A percentile compares a stretch with the other conserved stretches of the same genome.
Conservation (phyloP, 2,797 vertebrate species). For the Myotis pilosus region DNA sequence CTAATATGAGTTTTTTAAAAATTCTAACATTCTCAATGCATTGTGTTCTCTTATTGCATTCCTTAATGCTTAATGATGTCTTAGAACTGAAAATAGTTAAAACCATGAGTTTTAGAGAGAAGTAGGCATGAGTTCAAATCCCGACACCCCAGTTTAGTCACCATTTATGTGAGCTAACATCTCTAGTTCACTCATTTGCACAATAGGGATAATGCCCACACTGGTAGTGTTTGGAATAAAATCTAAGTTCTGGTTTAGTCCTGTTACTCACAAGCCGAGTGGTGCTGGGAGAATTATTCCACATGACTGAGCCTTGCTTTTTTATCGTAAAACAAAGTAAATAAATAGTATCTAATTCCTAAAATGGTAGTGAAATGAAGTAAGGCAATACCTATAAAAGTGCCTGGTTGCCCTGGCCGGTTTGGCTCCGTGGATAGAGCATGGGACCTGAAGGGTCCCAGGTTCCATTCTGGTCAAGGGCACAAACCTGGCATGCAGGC, state of each 20-base stretch:
- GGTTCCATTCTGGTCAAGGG: no score
- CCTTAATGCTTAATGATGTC: not conserved
- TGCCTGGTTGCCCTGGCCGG: no score
- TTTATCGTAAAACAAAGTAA: conserved; percentile 15
- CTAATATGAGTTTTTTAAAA: conserved; percentile 2
- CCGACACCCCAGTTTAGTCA: not conserved
- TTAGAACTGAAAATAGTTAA: conserved; percentile 3
- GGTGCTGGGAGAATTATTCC: not conserved
- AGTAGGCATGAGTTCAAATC: not conserved
- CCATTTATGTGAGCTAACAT: not conserved
- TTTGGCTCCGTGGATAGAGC: no score
- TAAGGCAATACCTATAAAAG: not conserved
- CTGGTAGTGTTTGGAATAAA: not conserved
- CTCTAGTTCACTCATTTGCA: not conserved
- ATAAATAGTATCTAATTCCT: not conserved
- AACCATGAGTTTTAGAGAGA: not conserved
- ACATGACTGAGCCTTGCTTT: not conserved
- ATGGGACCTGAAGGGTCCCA: no score
- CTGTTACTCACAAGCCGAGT: not conserved
- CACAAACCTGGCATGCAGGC: no score
- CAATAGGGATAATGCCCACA: not conserved
- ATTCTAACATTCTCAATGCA: not conserved
- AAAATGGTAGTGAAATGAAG: not conserved
- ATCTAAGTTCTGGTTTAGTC: not conserved
- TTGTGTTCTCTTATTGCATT: not conserved